Evolutionary conservation across 2,797 vertebrate genomes (phyloP), one percentile per base, ranked within the genome.

Genomic region (Cyprinella venusta): DNA sequence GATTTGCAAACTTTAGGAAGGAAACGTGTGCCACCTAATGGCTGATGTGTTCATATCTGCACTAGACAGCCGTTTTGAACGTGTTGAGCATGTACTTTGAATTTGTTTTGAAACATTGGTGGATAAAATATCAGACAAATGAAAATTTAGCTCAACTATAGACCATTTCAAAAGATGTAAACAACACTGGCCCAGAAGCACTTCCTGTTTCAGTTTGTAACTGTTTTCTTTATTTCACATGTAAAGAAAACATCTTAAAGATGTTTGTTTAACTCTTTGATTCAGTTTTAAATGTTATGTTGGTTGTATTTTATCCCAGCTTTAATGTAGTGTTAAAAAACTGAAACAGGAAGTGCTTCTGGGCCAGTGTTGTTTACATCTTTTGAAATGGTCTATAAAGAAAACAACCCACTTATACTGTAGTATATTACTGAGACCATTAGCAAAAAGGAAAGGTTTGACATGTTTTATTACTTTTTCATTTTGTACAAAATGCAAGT

Each of bases 1-100:
- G 36, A 40, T 45, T 48, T 5, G 68, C 12, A 67, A 33, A 56
- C 1, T 63, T 48, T 36, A 69, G 24, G 2, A 80, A 63, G 24
- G n/a, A 54, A 70, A 64, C 42, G 67, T 42, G 30, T 76, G 80
- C 80, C 76, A 82, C 40, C 80, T 82, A 54, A 24, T 56, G 77
- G 81, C 45, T 59, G 79, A 65, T 75, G 38, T 50, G 7, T 59
- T 69, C 52, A 42, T 63, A 61, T 69, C 7, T 50, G 61, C 19
- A 24, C 19, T 48, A 2, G 6, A 42, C 16, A 56, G 33, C 18
- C 48, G 19, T 38, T 68, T 67, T 24, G 8, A 36, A 15, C 26
- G 3, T 8, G 6, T 33, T 24, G 2, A 15, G 12, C 24, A 19
- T 5, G 16, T 50, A 52, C 48, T 71, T 61, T 24, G 45, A 64